Percentiles rank a stretch among this genome's conserved stretches.
These are phyloP conservation scores for Mormyrus hasselquistii DNA, from an alignment of 2,797 vertebrate genomes.

Conservation along the genomic window DNA sequence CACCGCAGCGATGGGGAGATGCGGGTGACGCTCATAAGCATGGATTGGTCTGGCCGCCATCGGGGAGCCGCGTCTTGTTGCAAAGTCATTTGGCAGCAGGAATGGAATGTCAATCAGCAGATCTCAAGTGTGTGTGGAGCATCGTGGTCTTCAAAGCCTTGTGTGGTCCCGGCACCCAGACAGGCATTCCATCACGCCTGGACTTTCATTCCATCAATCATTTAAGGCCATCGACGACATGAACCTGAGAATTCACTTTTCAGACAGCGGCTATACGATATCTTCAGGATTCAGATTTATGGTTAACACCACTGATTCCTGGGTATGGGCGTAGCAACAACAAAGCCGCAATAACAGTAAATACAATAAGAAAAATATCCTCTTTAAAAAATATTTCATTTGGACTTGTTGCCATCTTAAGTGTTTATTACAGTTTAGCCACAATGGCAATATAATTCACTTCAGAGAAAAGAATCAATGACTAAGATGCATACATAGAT, in stretches of 20 bases:
- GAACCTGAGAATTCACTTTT: background rate
- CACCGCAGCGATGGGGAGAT: background rate
- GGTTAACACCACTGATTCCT: background rate
- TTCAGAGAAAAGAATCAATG: background rate
- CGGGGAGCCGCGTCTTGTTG: background rate
- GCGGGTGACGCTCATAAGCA: background rate
- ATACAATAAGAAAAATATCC: background rate
- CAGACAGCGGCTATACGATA: background rate
- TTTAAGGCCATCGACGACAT: background rate
- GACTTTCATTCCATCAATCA: background rate
- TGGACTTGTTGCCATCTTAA: background rate
- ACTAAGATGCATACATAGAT: background rate
- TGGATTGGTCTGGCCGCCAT: background rate
- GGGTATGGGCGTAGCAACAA: background rate
- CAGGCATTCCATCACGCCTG: background rate
- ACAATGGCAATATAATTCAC: background rate
- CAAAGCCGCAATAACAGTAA: background rate
- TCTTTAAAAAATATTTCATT: background rate
- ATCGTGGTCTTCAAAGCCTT: background rate
- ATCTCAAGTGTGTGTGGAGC: background rate
- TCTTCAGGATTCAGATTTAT: background rate
- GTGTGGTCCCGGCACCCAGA: background rate
- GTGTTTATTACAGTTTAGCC: slow-evolving; percentile 7
- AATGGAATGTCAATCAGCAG: slow-evolving; percentile 6
- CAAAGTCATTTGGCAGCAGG: background rate